A percentile compares a stretch with the other conserved stretches of the same genome.
Conservation (phyloP, 1,140 invertebrate species). For the Planococcus citri region DNA sequence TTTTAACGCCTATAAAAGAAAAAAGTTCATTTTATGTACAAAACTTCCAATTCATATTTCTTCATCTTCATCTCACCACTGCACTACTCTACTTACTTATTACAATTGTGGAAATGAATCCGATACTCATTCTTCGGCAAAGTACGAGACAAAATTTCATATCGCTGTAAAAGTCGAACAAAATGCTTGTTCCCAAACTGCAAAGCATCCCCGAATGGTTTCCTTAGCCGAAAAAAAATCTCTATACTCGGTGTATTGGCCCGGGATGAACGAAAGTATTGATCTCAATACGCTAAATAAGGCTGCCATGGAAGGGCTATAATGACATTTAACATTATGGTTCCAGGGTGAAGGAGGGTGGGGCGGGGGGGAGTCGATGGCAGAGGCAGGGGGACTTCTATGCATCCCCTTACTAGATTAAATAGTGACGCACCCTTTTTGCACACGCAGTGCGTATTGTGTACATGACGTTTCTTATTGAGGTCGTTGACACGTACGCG, state of each 20-base stretch:
- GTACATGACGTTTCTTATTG: constrained; percentile 6
- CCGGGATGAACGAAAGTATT: not conserved
- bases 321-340: not conserved
- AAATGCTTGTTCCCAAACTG: too few relatives aligned
- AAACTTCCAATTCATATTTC: not conserved
- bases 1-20: constrained; percentile 7
- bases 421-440: constrained; percentile 2
- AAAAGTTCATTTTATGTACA: not conserved
- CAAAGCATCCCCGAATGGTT: too few relatives aligned
- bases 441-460: constrained; percentile 1
- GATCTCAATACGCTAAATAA: constrained; percentile 7
- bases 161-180: too few relatives aligned
- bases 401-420: constrained; percentile 2
- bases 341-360: too few relatives aligned
- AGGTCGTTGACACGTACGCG: constrained; percentile 5
- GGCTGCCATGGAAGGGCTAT: not conserved
- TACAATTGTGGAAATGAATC: not conserved
- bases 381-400: not conserved
- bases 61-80: too few relatives aligned
- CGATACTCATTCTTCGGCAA: too few relatives aligned
- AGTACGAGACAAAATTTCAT: too few relatives aligned
- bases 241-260: not conserved
- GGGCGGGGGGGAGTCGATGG: too few relatives aligned
- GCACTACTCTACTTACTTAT: not conserved
- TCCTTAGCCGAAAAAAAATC: not conserved